Evolutionary conservation across 2,888 invertebrate species (phyloP).

Genomic region (Drosophila pegasa): DNA sequence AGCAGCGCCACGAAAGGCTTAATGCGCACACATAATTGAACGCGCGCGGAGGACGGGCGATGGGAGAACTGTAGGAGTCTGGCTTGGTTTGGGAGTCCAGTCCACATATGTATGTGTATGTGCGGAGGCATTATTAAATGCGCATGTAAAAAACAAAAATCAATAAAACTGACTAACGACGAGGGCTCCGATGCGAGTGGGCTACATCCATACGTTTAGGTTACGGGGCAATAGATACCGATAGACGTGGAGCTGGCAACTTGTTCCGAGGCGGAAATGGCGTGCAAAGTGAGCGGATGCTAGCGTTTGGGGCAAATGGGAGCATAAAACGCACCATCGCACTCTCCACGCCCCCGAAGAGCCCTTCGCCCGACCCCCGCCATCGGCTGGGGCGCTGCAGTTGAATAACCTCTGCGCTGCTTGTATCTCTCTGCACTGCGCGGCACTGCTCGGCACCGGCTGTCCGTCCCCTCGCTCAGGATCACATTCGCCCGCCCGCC

Average conservation of each 20-base stretch:
- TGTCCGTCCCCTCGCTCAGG: slow-evolving; percentile 47
- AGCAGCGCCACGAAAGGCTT: slow-evolving; percentile 48
- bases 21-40: slow-evolving; percentile 72
- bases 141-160: slow-evolving; percentile 62
- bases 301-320: slow-evolving; percentile 72
- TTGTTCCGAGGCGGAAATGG: slow-evolving; percentile 71
- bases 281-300: slow-evolving; percentile 78
- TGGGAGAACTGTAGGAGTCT: neutral
- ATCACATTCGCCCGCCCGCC: slow-evolving; percentile 38
- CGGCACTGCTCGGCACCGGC: neutral
- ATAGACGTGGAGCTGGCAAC: slow-evolving; percentile 55
- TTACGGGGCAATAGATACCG: slow-evolving; percentile 55
- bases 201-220: slow-evolving; percentile 42
- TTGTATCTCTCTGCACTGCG: slow-evolving; percentile 30
- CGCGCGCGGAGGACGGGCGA: slow-evolving; percentile 9
- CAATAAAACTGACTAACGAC: slow-evolving; percentile 71
- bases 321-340: slow-evolving; percentile 74
- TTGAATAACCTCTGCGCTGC: slow-evolving; percentile 73
- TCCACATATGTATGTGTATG: neutral
- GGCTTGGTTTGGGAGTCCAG: neutral
- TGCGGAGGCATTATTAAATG: slow-evolving; percentile 51
- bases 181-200: slow-evolving; percentile 18
- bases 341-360: slow-evolving; percentile 12
- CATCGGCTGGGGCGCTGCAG: slow-evolving; percentile 55
- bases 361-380: neutral